Base-by-base conservation (phyloP, 2,888 invertebrate species). In the Agrotis clavis region DNA sequence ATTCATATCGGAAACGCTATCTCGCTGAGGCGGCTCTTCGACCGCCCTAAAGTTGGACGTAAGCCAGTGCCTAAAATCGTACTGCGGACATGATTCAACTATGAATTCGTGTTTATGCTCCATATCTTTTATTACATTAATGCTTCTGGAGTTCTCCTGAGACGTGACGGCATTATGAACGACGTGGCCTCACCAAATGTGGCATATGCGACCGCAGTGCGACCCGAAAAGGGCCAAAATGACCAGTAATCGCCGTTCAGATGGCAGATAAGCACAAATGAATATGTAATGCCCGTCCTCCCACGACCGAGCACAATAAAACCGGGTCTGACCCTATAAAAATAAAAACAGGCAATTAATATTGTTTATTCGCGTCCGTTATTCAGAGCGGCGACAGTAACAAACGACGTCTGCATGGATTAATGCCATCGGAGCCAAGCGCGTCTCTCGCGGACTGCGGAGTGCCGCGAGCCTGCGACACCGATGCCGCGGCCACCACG, bases 361-460 rank as follows among this genome's bases (percentile, higher is more conserved):
- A 94, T 94, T 94, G 94, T 95, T 94, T 94, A 94, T 94, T 94
- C 93, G 93, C 93, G 92, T 91, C 94, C 93, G 94, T 94, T 94
- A 94, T 91, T 91, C 92, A 91, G 90, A 90, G 89, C 92, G 90
- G 92, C 90, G 93, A 93, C 93, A 92, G 92, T 91, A 92, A 93
- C 92, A 92, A 91, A 92, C 92, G 91, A 92, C 82, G 92, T 89
- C 91, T 91, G 91, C 91, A 91, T 91, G 90, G 92, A 91, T 91
- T 91, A 90, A 90, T 91, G 90, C 86, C 87, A 85, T 84, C 83
- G 77, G 77, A 86, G 77, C 71, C 84, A 77, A 84, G 69, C 78
- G 82, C 79, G 75, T 77, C 75, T 74, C 76, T 83, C 80, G 81
- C 81, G 84, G 45, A 60, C n/a, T 57, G 57, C 35, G n/a, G 35